phyloP scores from a whole-genome alignment of 2,888 invertebrate genomes.

The Pristionchus fissidentatus region DNA sequence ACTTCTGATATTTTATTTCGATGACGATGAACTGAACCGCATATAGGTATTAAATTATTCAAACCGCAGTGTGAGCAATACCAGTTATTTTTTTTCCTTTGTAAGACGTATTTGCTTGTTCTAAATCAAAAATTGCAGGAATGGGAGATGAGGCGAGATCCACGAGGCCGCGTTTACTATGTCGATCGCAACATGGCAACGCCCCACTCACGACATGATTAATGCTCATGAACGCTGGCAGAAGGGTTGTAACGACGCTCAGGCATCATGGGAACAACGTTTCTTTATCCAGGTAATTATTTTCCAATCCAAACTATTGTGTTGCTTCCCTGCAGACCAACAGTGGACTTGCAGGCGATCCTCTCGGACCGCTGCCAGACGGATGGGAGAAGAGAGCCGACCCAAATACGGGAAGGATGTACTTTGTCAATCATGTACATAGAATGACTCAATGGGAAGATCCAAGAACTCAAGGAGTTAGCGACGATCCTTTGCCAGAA shows the following conservation, averaged over 20 bases:
- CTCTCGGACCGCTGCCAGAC: slow-evolving; percentile 87
- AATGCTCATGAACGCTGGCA: slow-evolving; percentile 94
- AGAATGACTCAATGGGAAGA: slow-evolving; percentile 99
- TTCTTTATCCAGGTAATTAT: slow-evolving; percentile 83
- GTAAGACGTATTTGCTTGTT: too few species aligned
- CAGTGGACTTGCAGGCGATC: slow-evolving; percentile 80
- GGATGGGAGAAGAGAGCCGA: slow-evolving; percentile 97
- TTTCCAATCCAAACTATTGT: too few species aligned
- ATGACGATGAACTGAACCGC: too few species aligned
- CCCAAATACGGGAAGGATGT: slow-evolving; percentile 89
- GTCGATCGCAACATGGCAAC: slow-evolving; percentile 98
- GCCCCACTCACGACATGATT: slow-evolving; percentile 92
- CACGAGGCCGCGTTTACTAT: slow-evolving; percentile 93
- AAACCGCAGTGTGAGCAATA: too few species aligned
- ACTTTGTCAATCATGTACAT: slow-evolving; percentile 99
- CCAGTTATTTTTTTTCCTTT: slow-evolving; percentile 28
- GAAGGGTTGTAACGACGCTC: slow-evolving; percentile 89
- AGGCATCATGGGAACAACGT: slow-evolving; percentile 93
- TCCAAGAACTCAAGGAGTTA: slow-evolving; percentile 91
- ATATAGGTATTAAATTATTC: not conserved
- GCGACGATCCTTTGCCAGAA: slow-evolving; percentile 88
- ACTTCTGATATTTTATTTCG: not conserved
- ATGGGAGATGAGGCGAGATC: slow-evolving; percentile 94
- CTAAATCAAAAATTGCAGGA: too few species aligned
- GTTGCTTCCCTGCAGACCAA: not conserved